Evolutionary conservation across 2,888 invertebrate genomes (phyloP).

Genomic region (Platerodrilus igneus): DNA sequence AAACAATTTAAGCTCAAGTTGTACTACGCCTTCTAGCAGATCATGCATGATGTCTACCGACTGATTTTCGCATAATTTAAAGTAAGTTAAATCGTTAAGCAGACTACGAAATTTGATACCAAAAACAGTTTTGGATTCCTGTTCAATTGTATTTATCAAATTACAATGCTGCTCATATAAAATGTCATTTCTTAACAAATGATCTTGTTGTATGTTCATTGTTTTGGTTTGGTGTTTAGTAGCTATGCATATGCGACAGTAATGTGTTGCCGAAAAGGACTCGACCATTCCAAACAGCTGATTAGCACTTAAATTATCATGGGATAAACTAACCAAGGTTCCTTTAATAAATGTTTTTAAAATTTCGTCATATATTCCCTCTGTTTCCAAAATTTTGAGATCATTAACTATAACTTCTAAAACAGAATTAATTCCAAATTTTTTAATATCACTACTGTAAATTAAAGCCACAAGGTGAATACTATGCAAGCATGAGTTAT

Average conservation of each 20-base stretch:
- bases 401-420: constrained; percentile 15
- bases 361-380: constrained; percentile 15
- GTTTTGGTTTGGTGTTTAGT: too few relatives aligned
- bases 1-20: too few relatives aligned
- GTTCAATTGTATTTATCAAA: too few relatives aligned
- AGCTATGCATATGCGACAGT: constrained; percentile 27
- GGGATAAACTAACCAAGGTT: constrained; percentile 14
- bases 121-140: too few relatives aligned
- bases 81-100: too few relatives aligned
- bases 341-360: constrained; percentile 4
- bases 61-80: too few relatives aligned
- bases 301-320: constrained; percentile 27
- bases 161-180: too few relatives aligned
- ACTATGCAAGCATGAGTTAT: constrained; percentile 14
- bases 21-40: too few relatives aligned
- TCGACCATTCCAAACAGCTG: constrained; percentile 25
- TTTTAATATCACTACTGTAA: constrained; percentile 11
- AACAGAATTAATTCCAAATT: constrained; percentile 11
- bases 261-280: constrained; percentile 24
- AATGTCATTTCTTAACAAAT: too few relatives aligned
- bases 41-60: too few relatives aligned
- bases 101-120: too few relatives aligned
- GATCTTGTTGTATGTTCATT: too few relatives aligned
- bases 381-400: constrained; percentile 14
- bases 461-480: constrained; percentile 22